Percentiles rank a stretch among this genome's conserved stretches.
Evolutionary conservation across 2,113 vertebrate genomes (phyloP).

Genomic region (Elachura formosa): DNA sequence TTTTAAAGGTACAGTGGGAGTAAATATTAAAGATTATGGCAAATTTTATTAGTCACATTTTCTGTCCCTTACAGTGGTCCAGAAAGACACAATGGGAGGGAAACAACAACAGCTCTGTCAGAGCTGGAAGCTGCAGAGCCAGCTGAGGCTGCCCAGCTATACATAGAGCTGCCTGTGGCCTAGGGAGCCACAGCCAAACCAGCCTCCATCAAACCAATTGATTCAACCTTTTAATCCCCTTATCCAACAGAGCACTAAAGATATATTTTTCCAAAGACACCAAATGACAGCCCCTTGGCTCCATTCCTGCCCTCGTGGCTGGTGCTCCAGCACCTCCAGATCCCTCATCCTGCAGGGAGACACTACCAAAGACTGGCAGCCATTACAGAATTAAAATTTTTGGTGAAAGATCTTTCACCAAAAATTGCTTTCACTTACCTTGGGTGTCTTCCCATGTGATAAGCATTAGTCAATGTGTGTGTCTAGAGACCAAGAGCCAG

Average conservation of each 20-base stretch:
- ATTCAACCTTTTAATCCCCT: not conserved
- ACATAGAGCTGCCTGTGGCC: not conserved
- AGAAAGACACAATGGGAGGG: not conserved
- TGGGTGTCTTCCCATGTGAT: not conserved
- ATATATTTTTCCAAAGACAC: not conserved
- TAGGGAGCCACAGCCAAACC: not conserved
- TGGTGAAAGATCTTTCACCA: not conserved
- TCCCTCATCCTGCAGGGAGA: not conserved
- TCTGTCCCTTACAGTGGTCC: not conserved
- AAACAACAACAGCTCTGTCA: not conserved
- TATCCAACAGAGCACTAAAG: not conserved
- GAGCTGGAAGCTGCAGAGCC: not conserved
- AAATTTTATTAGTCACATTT: not conserved
- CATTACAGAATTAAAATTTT: not conserved
- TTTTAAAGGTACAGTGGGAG: not conserved
- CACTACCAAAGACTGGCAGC: not conserved
- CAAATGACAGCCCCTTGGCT: not conserved
- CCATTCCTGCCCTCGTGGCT: rapidly evolving
- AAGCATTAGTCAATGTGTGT: not conserved
- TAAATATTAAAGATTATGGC: not conserved
- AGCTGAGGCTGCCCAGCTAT: not conserved
- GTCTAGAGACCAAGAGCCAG: not conserved
- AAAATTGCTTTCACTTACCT: not conserved
- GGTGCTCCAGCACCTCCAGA: not conserved
- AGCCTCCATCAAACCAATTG: not conserved